Percentiles rank a stretch among this genome's conserved stretches.
These are phyloP conservation scores for Mellivora capensis DNA, from an alignment of 2,113 vertebrate genomes.

Conservation along the genomic window DNA sequence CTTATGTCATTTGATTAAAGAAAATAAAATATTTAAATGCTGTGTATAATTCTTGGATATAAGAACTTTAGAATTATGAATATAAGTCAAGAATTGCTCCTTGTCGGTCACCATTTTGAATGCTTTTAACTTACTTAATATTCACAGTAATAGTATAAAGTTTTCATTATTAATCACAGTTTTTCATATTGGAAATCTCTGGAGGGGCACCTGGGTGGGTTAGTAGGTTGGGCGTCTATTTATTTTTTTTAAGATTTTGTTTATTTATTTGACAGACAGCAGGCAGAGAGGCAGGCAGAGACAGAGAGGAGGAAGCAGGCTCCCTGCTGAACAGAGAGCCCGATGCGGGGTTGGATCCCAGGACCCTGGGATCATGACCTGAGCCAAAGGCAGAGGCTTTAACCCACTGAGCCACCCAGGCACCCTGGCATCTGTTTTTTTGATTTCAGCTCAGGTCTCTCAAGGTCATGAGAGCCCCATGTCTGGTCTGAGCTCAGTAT, in stretches of 20 bases:
- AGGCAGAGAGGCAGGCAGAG: too few species aligned
- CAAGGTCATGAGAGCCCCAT: neutral
- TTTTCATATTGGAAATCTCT: neutral
- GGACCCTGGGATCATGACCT: too few species aligned
- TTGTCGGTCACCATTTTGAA: neutral
- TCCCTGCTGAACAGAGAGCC: too few species aligned
- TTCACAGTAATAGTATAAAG: neutral
- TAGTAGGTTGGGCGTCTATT: neutral
- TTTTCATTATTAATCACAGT: neutral
- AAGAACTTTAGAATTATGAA: neutral
- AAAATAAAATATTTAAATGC: neutral
- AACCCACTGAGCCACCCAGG: too few species aligned
- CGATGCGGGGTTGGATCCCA: too few species aligned
- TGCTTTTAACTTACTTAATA: neutral
- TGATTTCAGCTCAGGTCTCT: neutral
- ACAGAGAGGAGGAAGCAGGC: too few species aligned
- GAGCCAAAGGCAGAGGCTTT: too few species aligned
- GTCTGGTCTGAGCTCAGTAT: neutral
- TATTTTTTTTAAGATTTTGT: too few species aligned
- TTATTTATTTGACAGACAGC: too few species aligned
- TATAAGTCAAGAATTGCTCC: neutral
- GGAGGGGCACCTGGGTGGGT: neutral
- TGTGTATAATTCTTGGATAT: neutral
- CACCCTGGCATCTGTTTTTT: too few species aligned
- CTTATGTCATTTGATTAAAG: neutral